phyloP scores from a whole-genome alignment of 2,113 vertebrate genomes.

The Euleptes europaea region DNA sequence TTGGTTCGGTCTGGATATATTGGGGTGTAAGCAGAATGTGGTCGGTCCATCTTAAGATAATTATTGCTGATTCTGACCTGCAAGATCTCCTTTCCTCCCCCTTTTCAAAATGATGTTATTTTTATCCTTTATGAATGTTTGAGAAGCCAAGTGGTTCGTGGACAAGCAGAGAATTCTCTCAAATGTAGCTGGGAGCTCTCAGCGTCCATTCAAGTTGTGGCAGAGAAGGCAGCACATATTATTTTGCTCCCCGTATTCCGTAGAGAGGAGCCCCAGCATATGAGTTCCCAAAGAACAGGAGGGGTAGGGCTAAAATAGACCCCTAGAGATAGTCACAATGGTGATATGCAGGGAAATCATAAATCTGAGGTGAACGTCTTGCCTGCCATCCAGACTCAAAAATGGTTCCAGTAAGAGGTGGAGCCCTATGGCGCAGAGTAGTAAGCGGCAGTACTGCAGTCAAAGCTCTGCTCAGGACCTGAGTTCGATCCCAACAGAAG shows the following conservation, averaged over 20 bases:
- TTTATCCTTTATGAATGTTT: not conserved
- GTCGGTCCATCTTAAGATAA: slow-evolving; percentile 41
- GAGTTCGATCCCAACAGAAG: too few relatives aligned
- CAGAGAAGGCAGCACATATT: not conserved
- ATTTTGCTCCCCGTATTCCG: not conserved
- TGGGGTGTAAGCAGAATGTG: not conserved
- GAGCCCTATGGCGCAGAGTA: too few relatives aligned
- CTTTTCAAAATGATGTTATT: not conserved
- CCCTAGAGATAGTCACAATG: too few relatives aligned
- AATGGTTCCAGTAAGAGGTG: too few relatives aligned
- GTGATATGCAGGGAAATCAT: too few relatives aligned
- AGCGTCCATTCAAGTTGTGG: not conserved
- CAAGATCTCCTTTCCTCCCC: slow-evolving; percentile 1
- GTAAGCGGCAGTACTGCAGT: too few relatives aligned
- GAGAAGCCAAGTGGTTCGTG: not conserved
- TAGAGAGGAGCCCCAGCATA: too few relatives aligned
- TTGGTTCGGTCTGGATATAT: not conserved
- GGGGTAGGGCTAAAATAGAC: too few relatives aligned
- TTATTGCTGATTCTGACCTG: not conserved
- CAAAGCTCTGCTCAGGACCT: too few relatives aligned
- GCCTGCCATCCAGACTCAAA: too few relatives aligned
- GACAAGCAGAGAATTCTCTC: slow-evolving; percentile 12
- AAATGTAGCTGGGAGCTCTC: not conserved
- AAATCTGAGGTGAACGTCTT: too few relatives aligned
- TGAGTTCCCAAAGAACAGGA: too few relatives aligned